Base-by-base conservation (phyloP, 2,888 invertebrate genomes). In the Hedychridium roseum region DNA sequence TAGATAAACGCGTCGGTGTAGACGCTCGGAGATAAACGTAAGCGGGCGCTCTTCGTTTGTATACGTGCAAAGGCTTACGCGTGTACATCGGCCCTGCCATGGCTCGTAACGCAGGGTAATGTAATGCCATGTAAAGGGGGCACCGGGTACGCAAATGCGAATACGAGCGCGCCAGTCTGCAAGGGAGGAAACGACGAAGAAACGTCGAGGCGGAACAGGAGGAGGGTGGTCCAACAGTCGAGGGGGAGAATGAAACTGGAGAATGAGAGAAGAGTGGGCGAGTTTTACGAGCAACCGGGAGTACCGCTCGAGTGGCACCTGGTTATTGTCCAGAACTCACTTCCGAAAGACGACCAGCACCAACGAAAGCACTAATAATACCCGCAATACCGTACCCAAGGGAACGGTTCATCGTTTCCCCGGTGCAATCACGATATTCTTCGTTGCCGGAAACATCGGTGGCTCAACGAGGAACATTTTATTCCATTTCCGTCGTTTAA, bases 1-100 rank as follows among this genome's bases (percentile, higher is more conserved):
- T 50, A 61, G 66, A 70, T 70, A 70, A 68, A 68, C 62, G 67
- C 56, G 58, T 57, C 53, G 43, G 49, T 43, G 45, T 38, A 47
- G 56, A 42, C 57, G 51, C 31, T 39, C 31, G 28, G 50, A 64
- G 60, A 67, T 64, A 68, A 66, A 63, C 53, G 48, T 28, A 47
- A 26, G 40, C 30, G 36, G 16, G 34, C 41, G 28, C 37, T n/a
- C n/a, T 40, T 43, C 40, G 20, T 38, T 18, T 43, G 43, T 27
- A 17, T n/a, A 2, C 11, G 14, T 20, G 20, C 23, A 36, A n/a
- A 21, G n/a, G n/a, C n/a, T n/a, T 36, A 20, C 14, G 21, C 3
- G 14, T 6, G 31, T 21, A 11, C 39, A 38, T 51, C 28, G 35
- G 40, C 34, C 21, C 14, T 5, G 34, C 34, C 27, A 15, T 6